These are phyloP conservation scores for Brachyalestes nurse DNA, from an alignment of 2,797 vertebrate genomes.

Conservation along the genomic window DNA sequence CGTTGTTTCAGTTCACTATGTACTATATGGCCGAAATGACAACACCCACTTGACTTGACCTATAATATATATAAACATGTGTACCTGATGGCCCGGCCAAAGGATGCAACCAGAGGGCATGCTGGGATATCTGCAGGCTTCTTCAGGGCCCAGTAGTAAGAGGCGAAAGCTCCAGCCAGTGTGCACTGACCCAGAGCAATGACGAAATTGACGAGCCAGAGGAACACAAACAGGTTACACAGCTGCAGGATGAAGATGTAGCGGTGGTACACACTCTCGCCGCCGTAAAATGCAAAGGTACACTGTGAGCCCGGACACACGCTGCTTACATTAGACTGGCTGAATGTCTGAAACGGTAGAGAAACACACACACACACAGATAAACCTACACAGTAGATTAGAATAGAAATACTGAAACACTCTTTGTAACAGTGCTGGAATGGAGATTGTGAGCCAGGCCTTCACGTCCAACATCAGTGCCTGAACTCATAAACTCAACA, in stretches of 20 bases:
- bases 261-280: conserved; percentile 87
- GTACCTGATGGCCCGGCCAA: conserved; percentile 91
- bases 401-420: background rate
- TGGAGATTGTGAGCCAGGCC: too few relatives aligned
- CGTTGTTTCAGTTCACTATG: too few relatives aligned
- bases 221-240: conserved; percentile 90
- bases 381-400: background rate
- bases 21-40: too few relatives aligned
- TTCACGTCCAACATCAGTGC: too few relatives aligned
- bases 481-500: too few relatives aligned
- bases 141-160: conserved; percentile 94
- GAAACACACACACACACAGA: background rate
- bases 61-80: too few relatives aligned
- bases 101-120: conserved; percentile 87
- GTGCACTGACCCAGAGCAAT: conserved; percentile 94
- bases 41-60: too few relatives aligned
- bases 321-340: conserved; percentile 81
- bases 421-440: too few relatives aligned
- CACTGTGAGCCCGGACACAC: conserved; percentile 88
- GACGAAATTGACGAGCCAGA: conserved; percentile 95
- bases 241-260: conserved; percentile 90
- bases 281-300: conserved; percentile 93
- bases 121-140: conserved; percentile 92
- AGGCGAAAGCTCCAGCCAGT: conserved; percentile 94
- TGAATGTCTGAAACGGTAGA: conserved; percentile 81